Evolutionary conservation across 2,113 vertebrate species (phyloP), one percentile per base, ranked within the genome.

Genomic region (Ursus arctos): DNA sequence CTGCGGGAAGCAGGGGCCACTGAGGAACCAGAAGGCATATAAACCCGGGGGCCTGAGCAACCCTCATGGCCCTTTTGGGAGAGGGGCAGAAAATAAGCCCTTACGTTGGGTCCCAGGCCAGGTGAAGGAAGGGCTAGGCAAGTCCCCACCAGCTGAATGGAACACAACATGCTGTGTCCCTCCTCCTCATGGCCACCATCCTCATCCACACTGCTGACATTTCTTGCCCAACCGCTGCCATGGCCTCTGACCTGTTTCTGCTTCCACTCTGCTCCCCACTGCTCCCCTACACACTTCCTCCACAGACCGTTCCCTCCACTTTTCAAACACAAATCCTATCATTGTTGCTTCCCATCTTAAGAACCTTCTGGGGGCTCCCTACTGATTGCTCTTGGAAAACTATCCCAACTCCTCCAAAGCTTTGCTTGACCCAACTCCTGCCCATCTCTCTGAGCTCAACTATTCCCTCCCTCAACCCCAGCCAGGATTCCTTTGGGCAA

Each of bases 11-110:
- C 69, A 77, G 90, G 26, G 77, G 79, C 88, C 82, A 77, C 81
- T 67, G 82, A 91, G 51, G 67, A 94, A 79, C 71, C 81, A 95
- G 85, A 79, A 95, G 53, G 79, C 74, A 36, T 16, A 86, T 40
- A 92, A 93, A 63, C 36, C 7, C n/a, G 88, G 94, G 84, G 51
- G 53, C 7, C 91, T 59, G 19, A 65, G 91, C 67, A 94, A 63
- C 9, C 24, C n/a, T 63, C 24, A 6, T 28, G 76, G 51, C 40
- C 40, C 33, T 88, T 55, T 99, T 99, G 99, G 99, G 99, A 97
- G 99, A 99, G 76, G 43, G 12, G 43, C 99, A 99, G 95, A 97
- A 99, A 16, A 99, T 99, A 98, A 99, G 98, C 84, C 98, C 99
- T 26, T 93, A 1, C 28, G 28, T 7, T 16, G 81, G 69, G 71